Base-by-base conservation (phyloP, 2,797 vertebrate species). In the Pipistrellus pipistrellus region DNA sequence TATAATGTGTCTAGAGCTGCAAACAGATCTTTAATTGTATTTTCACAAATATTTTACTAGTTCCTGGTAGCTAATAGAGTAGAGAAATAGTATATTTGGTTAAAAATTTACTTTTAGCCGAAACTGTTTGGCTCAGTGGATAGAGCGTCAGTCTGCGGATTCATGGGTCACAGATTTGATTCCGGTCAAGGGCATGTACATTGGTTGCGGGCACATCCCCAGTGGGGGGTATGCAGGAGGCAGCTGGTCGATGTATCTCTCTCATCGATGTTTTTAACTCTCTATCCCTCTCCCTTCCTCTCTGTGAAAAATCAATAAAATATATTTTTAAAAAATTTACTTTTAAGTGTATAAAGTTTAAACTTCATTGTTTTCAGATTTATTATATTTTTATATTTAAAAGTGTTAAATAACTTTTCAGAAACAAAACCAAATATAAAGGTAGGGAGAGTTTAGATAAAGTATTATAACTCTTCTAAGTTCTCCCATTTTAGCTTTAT, bases 41-140 rank as follows among this genome's bases (percentile, higher is more conserved):
- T 95, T 88, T 83, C 51, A 83, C 64, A 72, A 59, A 80, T 80
- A 30, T 68, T 57, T 94, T 57, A 90, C 12, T 88, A 27, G 30
- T 87, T 85, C 48, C 10, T 83, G 9, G 27, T 71, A 44, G 30
- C 51, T 82, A 82, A 73, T 25, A 73, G 2, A n/a, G 30, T 20
- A 81, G 27, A 85, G 15, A 94, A 83, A 90, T 32, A 3, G 4
- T 21, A 21, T 46, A 18, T 83, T 83, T 87, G 25, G 17, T 83
- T 41, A 53, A 48, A 77, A 90, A 62, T 73, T 48, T 30, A 51
- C 10, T 88, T 88, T 80, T 25, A 64, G 38, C 38, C 6, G 38
- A 41, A 41, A 41, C 38, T 41, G 38, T 41, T 41, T 41, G 5
- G 38, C 38, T 41, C 38, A 41, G 38, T 41, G 38, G 38, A 41